Evolutionary conservation across 2,113 vertebrate genomes (phyloP).

Genomic region (Oreamnos americanus): DNA sequence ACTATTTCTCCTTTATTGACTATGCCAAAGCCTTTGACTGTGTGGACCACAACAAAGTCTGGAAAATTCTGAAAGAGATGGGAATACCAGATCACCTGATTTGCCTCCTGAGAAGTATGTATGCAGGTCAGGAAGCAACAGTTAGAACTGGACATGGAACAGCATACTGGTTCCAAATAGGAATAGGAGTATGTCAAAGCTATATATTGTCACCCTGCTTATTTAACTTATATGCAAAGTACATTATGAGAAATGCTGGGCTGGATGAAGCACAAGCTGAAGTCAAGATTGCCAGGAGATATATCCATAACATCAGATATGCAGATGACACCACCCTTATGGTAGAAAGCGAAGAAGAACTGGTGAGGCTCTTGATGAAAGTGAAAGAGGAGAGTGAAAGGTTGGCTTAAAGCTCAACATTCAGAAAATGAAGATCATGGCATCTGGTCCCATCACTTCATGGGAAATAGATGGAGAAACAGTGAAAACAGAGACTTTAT

Average conservation of each 20-base stretch:
- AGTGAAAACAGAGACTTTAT: not conserved
- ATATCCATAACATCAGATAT: not conserved
- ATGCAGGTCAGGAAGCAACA: not conserved
- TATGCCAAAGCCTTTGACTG: not conserved
- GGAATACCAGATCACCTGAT: not conserved
- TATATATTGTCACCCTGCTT: not conserved
- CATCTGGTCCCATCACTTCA: not conserved
- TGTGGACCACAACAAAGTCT: not conserved
- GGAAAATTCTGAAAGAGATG: not conserved
- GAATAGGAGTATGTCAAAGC: not conserved
- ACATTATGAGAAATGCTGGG: not conserved
- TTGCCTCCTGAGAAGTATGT: not conserved
- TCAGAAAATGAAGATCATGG: not conserved
- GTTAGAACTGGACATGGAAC: not conserved
- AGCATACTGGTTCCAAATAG: not conserved
- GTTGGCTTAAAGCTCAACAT: not conserved
- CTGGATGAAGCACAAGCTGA: not conserved
- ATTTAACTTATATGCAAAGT: not conserved
- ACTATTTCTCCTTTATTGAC: not conserved
- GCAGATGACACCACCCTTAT: not conserved
- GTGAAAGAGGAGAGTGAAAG: not conserved
- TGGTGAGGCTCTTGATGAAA: not conserved
- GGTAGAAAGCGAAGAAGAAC: not conserved
- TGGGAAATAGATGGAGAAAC: not conserved
- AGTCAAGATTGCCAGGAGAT: not conserved